A percentile compares a stretch with the other conserved stretches of the same genome.
These are phyloP conservation scores for Mythimna ferrago DNA, from an alignment of 2,888 invertebrate genomes.

Conservation along the genomic window DNA sequence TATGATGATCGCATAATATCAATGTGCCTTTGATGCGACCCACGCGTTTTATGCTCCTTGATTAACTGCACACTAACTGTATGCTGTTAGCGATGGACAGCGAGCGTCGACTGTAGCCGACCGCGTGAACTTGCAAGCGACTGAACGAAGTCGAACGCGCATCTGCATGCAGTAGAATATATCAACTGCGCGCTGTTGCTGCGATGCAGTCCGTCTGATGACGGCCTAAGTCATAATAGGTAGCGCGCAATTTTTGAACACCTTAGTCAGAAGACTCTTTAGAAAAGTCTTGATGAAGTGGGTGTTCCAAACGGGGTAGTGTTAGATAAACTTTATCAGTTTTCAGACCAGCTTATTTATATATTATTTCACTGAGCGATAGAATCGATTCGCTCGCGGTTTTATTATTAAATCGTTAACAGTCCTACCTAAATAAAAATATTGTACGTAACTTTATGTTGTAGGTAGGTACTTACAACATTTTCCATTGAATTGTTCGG, in stretches of 20 bases:
- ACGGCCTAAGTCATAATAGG: not conserved
- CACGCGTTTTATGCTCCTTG: too few relatives aligned
- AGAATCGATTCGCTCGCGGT: conserved; percentile 3
- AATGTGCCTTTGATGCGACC: too few relatives aligned
- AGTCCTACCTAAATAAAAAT: conserved; percentile 24
- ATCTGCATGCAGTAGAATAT: too few relatives aligned
- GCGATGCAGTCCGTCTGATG: too few relatives aligned
- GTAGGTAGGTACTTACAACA: conserved; percentile 33
- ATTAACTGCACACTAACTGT: too few relatives aligned
- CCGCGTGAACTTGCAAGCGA: too few relatives aligned
- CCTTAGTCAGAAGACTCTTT: not conserved
- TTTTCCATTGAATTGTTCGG: conserved; percentile 34
- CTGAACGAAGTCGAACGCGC: too few relatives aligned
- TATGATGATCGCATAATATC: too few relatives aligned
- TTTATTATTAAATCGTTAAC: conserved; percentile 24
- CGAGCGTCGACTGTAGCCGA: too few relatives aligned
- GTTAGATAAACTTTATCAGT: not conserved
- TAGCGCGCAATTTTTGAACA: not conserved
- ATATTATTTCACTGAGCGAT: not conserved
- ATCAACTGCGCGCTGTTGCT: too few relatives aligned
- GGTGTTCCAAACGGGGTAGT: not conserved
- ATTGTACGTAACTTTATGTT: conserved; percentile 8
- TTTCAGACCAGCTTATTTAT: not conserved
- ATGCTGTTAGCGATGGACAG: too few relatives aligned
- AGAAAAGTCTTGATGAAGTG: not conserved